These are phyloP conservation scores for Ophion ventricosus DNA, from an alignment of 2,888 invertebrate species.

Conservation along the genomic window DNA sequence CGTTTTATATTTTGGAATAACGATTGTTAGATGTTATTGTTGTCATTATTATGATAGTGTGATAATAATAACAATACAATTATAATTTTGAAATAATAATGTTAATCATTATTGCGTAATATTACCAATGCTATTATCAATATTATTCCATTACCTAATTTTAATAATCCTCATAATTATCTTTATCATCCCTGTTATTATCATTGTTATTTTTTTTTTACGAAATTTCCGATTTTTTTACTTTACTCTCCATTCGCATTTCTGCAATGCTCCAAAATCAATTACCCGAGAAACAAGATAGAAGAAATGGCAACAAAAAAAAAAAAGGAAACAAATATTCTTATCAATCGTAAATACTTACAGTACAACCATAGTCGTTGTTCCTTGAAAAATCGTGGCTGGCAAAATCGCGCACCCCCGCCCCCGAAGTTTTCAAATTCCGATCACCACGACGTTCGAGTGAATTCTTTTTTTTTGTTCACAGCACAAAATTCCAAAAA, in stretches of 20 bases:
- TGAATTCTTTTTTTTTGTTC: not conserved
- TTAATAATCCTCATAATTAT: not conserved
- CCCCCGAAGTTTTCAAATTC: not conserved
- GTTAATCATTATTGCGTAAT: no score
- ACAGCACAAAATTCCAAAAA: not conserved
- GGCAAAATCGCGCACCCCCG: constrained; percentile 39
- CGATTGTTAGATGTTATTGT: no score
- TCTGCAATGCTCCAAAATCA: not conserved
- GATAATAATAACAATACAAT: not conserved
- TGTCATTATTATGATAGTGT: not conserved
- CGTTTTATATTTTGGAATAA: no score
- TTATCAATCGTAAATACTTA: constrained; percentile 72
- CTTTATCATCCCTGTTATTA: not conserved
- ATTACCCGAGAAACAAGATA: not conserved
- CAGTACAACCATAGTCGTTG: constrained; percentile 82
- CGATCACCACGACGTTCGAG: not conserved
- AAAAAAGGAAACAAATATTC: not conserved
- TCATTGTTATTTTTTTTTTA: not conserved
- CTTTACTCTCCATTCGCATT: no score
- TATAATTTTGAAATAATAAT: not conserved
- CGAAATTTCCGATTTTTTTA: not conserved
- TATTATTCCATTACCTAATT: no score
- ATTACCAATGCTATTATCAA: no score
- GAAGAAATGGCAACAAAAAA: constrained; percentile 19
- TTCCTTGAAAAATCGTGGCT: constrained; percentile 71